These are phyloP conservation scores for Petrocephalus schoutedeni DNA, from an alignment of 2,797 vertebrate species.

Conservation along the genomic window DNA sequence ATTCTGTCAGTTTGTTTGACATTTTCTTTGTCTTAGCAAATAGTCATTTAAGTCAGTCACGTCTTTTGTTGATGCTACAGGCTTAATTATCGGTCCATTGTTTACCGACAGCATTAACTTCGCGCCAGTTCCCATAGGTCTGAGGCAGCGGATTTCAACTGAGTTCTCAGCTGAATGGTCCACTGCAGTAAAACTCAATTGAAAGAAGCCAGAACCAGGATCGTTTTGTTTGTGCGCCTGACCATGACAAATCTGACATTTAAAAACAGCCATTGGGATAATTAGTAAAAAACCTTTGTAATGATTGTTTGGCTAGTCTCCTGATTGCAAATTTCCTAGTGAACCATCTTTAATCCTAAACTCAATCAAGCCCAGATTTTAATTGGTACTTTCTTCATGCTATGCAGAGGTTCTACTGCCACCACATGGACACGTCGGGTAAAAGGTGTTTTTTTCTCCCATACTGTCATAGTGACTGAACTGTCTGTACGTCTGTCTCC, in stretches of 20 bases:
- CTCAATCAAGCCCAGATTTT: constrained; percentile 1
- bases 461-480: not conserved
- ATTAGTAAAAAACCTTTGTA: constrained; percentile 4
- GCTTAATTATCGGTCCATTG: not conserved
- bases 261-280: not conserved
- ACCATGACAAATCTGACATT: constrained; percentile 4
- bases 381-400: not conserved
- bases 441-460: not conserved
- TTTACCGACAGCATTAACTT: not conserved
- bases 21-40: not conserved
- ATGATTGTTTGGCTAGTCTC: not conserved
- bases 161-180: constrained; percentile 8
- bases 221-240: not conserved
- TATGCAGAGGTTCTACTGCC: constrained; percentile 52
- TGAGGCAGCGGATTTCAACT: not conserved
- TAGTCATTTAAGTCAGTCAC: not conserved
- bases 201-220: not conserved
- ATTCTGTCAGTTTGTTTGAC: not conserved
- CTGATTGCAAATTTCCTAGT: constrained; percentile 16
- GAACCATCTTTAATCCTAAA: not conserved
- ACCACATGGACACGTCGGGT: constrained; percentile 46
- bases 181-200: constrained; percentile 1
- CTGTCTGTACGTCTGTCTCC: constrained; percentile 35
- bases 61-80: not conserved
- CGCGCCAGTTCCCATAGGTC: not conserved